These are phyloP conservation scores for Anarrhichthys ocellatus DNA, from an alignment of 2,113 vertebrate species.

Conservation along the genomic window DNA sequence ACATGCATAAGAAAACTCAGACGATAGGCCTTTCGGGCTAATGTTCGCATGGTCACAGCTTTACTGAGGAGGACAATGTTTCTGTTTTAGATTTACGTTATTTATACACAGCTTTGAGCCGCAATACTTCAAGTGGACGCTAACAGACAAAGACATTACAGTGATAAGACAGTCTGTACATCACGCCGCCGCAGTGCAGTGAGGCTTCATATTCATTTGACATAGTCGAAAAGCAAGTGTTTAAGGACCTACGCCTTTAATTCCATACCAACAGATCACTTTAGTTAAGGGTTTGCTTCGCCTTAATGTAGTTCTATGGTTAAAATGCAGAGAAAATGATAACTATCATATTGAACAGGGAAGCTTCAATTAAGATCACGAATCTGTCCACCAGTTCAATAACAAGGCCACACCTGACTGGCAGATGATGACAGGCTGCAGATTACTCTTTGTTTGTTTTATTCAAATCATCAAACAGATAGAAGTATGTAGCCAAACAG, in stretches of 20 bases:
- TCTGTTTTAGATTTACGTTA: background rate
- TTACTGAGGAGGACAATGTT: background rate
- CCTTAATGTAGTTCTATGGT: background rate
- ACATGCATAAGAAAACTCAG: background rate
- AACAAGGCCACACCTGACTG: background rate
- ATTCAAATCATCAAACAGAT: background rate
- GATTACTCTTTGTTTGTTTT: background rate
- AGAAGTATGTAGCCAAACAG: background rate
- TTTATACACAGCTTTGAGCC: background rate
- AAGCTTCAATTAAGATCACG: background rate
- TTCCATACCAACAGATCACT: background rate
- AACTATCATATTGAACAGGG: background rate
- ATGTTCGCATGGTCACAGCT: background rate
- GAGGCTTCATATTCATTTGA: background rate
- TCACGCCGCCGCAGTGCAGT: background rate
- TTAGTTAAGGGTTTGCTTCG: background rate
- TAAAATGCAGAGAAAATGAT: background rate
- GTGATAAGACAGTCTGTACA: background rate
- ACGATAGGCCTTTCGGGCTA: background rate
- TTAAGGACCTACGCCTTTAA: background rate
- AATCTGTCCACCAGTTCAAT: background rate
- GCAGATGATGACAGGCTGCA: background rate
- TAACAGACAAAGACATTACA: background rate
- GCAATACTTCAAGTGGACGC: background rate
- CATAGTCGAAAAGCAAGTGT: background rate